Conservation (phyloP, 2,797 vertebrate species). For the Odontamblyopus rebecca region DNA sequence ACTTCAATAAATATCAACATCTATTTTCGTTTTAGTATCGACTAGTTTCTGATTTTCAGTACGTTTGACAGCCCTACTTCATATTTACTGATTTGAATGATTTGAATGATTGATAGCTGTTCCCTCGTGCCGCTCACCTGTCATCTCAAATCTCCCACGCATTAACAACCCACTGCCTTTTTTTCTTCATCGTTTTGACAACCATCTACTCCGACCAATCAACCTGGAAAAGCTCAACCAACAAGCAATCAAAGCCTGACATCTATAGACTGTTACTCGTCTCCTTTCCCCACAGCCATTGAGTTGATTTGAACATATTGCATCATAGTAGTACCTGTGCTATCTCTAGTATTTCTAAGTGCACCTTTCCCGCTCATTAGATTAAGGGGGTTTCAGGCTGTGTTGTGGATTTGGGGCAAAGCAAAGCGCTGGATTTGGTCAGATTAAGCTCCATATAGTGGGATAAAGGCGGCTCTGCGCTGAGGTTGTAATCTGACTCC, state of each 20-base stretch:
- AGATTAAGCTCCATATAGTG: slow-evolving; percentile 74
- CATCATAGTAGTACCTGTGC: slow-evolving; percentile 15
- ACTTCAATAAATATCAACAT: too few species aligned
- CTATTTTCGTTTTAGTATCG: too few species aligned
- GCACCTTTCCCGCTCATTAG: slow-evolving; percentile 72
- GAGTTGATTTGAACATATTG: slow-evolving; percentile 8
- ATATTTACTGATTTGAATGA: too few species aligned
- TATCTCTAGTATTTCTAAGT: slow-evolving; percentile 37
- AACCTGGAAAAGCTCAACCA: slow-evolving; percentile 24
- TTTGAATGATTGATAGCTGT: background rate
- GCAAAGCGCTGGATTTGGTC: slow-evolving; percentile 70
- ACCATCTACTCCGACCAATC: slow-evolving; percentile 16
- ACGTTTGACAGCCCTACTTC: too few species aligned
- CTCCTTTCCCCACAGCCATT: slow-evolving; percentile 7
- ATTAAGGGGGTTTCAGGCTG: slow-evolving; percentile 74
- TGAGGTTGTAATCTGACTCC: slow-evolving; percentile 72
- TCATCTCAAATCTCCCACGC: slow-evolving; percentile 12
- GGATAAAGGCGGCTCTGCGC: slow-evolving; percentile 71
- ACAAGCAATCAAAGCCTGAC: slow-evolving; percentile 24
- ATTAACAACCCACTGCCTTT: background rate
- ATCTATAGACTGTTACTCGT: slow-evolving; percentile 5
- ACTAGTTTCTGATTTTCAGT: too few species aligned
- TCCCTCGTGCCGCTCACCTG: background rate
- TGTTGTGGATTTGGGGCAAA: slow-evolving; percentile 74
- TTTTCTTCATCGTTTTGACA: slow-evolving; percentile 31